Evolutionary conservation across 2,888 invertebrate genomes (phyloP), one percentile per base, ranked within the genome.

Genomic region (Sussaba pulchella): DNA sequence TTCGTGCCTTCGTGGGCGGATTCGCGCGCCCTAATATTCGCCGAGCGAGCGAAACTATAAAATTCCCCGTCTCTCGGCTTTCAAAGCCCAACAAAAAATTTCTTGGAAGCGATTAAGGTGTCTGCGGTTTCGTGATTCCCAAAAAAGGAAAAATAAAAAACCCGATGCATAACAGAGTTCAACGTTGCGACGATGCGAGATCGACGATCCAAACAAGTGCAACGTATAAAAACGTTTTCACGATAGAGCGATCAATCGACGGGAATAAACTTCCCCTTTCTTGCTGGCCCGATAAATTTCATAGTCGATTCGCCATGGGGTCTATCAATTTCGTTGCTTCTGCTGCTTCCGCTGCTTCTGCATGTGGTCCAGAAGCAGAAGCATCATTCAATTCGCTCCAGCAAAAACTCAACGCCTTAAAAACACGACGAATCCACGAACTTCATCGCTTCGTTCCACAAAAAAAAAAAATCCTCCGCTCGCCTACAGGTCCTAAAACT

Each of bases 81-180:
- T 41, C 6, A 50, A 69, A 54, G 76, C 24, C 50, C 72, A 73
- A 77, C 72, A 47, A 76, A 2, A 31, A 63, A 47, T 73, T 77
- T 81, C 81, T 72, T 81, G 77, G 81, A 77, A 77, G 54, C 81
- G 77, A 81, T 81, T 81, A 73, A 77, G 73, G 72, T 77, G 76
- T 77, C 72, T 77, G 77, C 64, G 73, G 41, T 77, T 81, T 81
- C 69, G 81, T 72, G 66, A 70, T 66, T 76, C 66, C 59, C 41
- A 63, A 47, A 1, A n/a, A 24, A 59, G 57, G 39, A 19, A 70
- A 26, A 6, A 26, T 47, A 6, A 54, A 31, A 31, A 31, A 5
- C 41, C 21, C 9, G 9, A 5, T 39, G 19, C 57, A 43, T 57
- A 9, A 26, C 24, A 9, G 1, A 17, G n/a, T 9, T n/a, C n/a